Conservation (phyloP, 2,113 vertebrate species). For the Condylura cristata region DNA sequence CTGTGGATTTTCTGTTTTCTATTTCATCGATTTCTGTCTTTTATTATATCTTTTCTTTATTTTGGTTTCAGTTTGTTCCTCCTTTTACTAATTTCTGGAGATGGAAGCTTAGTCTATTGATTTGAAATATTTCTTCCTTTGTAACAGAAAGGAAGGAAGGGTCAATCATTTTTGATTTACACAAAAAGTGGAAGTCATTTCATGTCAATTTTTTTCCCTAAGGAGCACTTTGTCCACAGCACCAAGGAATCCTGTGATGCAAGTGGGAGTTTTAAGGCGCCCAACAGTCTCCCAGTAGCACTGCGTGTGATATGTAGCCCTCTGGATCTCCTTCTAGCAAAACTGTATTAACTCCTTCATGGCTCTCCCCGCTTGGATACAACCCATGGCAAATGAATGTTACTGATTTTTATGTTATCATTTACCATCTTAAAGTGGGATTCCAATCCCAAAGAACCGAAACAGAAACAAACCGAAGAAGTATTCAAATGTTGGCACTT, state of each 20-base stretch:
- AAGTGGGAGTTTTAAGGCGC: background rate
- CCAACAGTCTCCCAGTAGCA: background rate
- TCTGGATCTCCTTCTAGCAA: background rate
- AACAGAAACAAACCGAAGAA: background rate
- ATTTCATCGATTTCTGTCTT: background rate
- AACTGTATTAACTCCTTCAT: background rate
- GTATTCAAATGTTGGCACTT: background rate
- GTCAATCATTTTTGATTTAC: no score
- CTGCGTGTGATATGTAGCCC: background rate
- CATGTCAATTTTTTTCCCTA: no score
- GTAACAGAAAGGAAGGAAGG: no score
- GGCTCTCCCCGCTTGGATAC: background rate
- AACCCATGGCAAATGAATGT: background rate
- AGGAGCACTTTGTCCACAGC: background rate
- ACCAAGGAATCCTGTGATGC: background rate
- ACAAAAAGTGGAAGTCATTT: no score
- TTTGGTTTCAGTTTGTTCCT: background rate
- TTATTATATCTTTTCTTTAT: background rate
- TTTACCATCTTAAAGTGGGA: background rate
- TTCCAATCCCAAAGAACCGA: background rate
- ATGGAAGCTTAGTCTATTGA: background rate
- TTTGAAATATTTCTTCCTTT: background rate
- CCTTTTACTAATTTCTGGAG: background rate
- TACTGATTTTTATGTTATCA: background rate
- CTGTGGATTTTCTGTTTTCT: background rate